Percentiles rank a stretch among this genome's conserved stretches.
These are phyloP conservation scores for Linnaemya vulpina DNA, from an alignment of 2,888 invertebrate genomes.

Conservation along the genomic window DNA sequence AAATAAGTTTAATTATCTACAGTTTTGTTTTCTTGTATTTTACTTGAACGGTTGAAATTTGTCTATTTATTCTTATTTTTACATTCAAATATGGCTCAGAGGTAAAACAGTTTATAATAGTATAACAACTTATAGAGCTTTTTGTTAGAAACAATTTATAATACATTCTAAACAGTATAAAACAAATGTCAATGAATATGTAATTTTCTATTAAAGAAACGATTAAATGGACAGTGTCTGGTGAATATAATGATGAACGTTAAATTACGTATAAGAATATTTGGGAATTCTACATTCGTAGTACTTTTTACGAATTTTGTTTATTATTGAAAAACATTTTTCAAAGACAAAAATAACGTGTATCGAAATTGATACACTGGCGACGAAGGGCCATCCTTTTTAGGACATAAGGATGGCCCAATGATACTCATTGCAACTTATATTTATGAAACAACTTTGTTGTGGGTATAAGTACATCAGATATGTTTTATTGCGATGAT, in stretches of 20 bases:
- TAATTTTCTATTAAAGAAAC: neutral
- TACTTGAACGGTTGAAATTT: slow-evolving; percentile 59
- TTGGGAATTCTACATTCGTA: no score
- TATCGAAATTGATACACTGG: no score
- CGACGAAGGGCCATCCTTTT: no score
- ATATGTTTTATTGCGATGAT: no score
- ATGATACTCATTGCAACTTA: no score
- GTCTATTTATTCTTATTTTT: slow-evolving; percentile 32
- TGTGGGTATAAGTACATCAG: no score
- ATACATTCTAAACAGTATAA: neutral
- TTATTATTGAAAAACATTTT: no score
- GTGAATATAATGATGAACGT: neutral
- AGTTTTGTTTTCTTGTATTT: slow-evolving; percentile 53
- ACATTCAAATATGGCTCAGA: slow-evolving; percentile 27
- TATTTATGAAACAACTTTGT: no score
- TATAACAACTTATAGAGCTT: neutral
- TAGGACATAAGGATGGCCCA: no score
- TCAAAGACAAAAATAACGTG: no score
- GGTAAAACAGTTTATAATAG: slow-evolving; percentile 1
- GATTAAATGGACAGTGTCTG: no score
- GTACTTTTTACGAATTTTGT: no score
- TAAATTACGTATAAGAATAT: neutral
- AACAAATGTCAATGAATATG: neutral
- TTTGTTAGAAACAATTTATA: slow-evolving; percentile 9
- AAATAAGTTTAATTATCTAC: slow-evolving; percentile 66